Base-by-base conservation (phyloP, 2,888 invertebrate species). In the Drosophila kuntzei region DNA sequence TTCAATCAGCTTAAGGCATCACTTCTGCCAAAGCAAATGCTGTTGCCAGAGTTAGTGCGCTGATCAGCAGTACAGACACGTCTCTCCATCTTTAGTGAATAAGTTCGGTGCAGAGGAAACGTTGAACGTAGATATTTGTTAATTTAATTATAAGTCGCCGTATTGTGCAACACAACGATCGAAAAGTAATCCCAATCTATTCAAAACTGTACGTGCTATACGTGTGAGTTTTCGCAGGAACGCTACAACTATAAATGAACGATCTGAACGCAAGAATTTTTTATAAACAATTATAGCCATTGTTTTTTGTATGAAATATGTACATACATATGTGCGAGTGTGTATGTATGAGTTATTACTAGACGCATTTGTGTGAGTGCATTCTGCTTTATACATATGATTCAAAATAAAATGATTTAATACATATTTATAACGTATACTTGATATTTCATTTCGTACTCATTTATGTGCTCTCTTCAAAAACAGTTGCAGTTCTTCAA, bases 11-110 rank as follows among this genome's bases (percentile, higher is more conserved):
- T 90, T 2, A 89, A 81, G 39, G 81, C 80, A 0, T 80, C 79
- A 2, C 41, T 91, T 7, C 71, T 90, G 53, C 92, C 92, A 16
- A 90, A 90, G 16, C 78, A 91, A 25, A 83, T 87, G 55, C 81
- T 91, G 2, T 61, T 92, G 61, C 92, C 92, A 2, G 91, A 92
- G 71, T 76, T 92, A n/a, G 91, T 92, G 49, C 91, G 91, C 72
- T 90, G 51, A 80, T 36, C 12, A 14, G 0, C 22, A 14, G 25
- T 25, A 27, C 1, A 25, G 0, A 18, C 7, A 44, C 20, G 18
- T 18, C 16, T 18, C n/a, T 12, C 27, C 16, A 43, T 27, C 18
- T n/a, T 29, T 63, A 66, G 37, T 49, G 22, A 25, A 22, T 51
- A 55, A 63, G 46, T 14, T 43, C 41, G 47, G 46, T 58, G 58